phyloP scores from a whole-genome alignment of 2,888 invertebrate genomes.

The Polyploca ridens region DNA sequence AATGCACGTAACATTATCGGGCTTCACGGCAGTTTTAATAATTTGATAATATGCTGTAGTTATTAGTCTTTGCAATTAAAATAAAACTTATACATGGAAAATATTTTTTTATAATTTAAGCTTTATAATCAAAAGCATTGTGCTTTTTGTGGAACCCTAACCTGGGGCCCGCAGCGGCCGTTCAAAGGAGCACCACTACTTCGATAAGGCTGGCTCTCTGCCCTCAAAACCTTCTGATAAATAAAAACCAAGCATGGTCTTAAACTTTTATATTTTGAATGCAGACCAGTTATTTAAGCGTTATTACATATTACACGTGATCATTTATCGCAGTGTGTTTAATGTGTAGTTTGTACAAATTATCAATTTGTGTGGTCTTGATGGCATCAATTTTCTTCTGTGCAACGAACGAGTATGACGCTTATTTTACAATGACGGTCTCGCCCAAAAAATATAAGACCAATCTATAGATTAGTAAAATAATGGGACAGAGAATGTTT shows the following conservation, averaged over 20 bases:
- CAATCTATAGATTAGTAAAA: background rate
- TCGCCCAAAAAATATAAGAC: background rate
- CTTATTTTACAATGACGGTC: background rate
- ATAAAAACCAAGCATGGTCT: constrained; percentile 40
- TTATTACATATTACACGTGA: constrained; percentile 30
- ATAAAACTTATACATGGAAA: background rate
- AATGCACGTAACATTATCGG: too few relatives aligned
- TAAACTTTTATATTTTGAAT: constrained; percentile 31
- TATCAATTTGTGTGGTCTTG: constrained; percentile 11
- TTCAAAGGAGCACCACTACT: constrained; percentile 43
- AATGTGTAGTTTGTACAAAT: background rate
- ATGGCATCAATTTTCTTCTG: background rate
- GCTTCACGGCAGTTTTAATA: too few relatives aligned
- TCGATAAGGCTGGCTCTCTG: constrained; percentile 53
- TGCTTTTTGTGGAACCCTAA: constrained; percentile 18
- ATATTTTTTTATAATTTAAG: constrained; percentile 11
- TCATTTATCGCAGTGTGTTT: constrained; percentile 23
- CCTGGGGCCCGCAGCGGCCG: constrained; percentile 39
- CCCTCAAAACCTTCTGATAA: constrained; percentile 53
- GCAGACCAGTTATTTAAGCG: constrained; percentile 34
- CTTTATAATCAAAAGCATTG: constrained; percentile 7
- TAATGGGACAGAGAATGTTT: background rate
- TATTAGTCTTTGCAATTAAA: background rate
- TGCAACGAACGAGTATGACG: background rate
- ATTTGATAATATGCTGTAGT: background rate